phyloP scores from a whole-genome alignment of 1,140 invertebrate species.

The Rhyzopertha dominica region DNA sequence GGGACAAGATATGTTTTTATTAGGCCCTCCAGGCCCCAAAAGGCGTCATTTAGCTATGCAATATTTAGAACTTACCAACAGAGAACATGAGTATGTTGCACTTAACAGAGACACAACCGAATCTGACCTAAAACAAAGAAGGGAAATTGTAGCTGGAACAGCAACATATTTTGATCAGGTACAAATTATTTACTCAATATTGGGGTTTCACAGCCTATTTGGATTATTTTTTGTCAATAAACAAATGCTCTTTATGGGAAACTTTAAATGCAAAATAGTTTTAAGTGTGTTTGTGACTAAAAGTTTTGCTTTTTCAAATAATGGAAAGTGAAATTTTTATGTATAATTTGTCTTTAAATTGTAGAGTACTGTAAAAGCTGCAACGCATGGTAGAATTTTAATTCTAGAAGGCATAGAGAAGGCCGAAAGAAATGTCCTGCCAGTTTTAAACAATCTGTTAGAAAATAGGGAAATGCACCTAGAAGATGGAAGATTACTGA shows the following conservation, averaged over 20 bases:
- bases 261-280: no score
- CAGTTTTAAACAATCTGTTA: constrained; percentile 96
- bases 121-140: constrained; percentile 90
- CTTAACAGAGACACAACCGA: constrained; percentile 95
- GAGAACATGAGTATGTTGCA: constrained; percentile 90
- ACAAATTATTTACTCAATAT: constrained; percentile 17
- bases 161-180: constrained; percentile 93
- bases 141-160: constrained; percentile 83
- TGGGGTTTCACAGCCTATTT: no score
- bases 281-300: no score
- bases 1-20: constrained; percentile 92
- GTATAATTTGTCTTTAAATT: no score
- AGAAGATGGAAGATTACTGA: constrained; percentile 92
- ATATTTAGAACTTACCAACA: constrained; percentile 80
- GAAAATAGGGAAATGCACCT: constrained; percentile 98
- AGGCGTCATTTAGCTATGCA: constrained; percentile 73
- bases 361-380: constrained; percentile 88
- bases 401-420: constrained; percentile 97
- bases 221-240: no score
- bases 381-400: constrained; percentile 80
- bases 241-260: no score
- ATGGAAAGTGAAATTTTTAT: no score
- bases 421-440: constrained; percentile 93
- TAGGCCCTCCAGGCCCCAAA: constrained; percentile 81
- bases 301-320: no score